Percentiles rank a stretch among this genome's conserved stretches.
Evolutionary conservation across 2,113 vertebrate genomes (phyloP).

Genomic region (Eira barbara): DNA sequence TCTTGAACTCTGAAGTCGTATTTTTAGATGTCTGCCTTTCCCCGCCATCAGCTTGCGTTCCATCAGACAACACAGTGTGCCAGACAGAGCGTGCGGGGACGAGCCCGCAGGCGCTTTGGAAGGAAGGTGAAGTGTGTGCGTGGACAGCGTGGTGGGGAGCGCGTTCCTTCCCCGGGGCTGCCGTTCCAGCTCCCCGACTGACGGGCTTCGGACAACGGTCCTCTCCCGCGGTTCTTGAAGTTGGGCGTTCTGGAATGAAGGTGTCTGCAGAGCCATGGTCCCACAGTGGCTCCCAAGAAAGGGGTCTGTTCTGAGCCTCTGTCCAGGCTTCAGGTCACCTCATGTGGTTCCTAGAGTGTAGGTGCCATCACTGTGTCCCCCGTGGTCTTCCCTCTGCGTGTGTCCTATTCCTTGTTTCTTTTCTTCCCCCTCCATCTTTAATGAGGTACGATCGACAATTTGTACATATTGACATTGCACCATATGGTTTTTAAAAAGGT

Average conservation of each 20-base stretch:
- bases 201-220: too few relatives aligned
- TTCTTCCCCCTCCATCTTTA: background rate
- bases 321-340: background rate
- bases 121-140: background rate
- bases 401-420: background rate
- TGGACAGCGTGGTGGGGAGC: fast-evolving
- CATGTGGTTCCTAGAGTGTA: background rate
- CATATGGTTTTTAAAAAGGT: background rate
- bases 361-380: background rate
- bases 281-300: background rate
- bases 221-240: background rate
- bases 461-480: background rate
- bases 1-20: background rate
- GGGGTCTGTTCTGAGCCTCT: background rate
- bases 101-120: background rate
- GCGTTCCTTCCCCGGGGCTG: fast-evolving
- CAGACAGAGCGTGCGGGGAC: background rate
- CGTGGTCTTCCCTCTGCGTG: background rate
- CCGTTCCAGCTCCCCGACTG: fast-evolving
- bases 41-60: fast-evolving
- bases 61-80: background rate
- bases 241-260: too few relatives aligned
- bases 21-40: background rate
- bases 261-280: fast-evolving
- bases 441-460: background rate